Base-by-base conservation (phyloP, 1,140 invertebrate genomes). In the Drosophila repletoides region DNA sequence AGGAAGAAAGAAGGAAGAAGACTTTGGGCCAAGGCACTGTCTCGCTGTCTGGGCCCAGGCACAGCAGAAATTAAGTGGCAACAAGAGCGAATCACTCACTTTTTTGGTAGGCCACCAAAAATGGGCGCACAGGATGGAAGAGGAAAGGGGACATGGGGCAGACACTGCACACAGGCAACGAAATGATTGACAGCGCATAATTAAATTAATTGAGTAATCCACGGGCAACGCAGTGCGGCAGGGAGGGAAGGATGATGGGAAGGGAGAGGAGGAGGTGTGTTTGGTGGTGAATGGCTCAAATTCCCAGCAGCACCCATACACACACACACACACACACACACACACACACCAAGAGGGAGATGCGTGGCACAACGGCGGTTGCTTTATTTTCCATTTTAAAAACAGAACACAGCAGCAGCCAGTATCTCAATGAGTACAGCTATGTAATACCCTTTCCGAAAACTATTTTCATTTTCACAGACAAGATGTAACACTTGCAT, bases 171-270 rank as follows among this genome's bases (percentile, higher is more conserved):
- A 53, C 59, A 84, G 74, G 75, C 77, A 88, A 80, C 88, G 86
- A 88, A 89, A 89, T 90, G 88, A 90, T 90, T 90, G 88, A 90
- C 88, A 89, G 88, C 86, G 83, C 88, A 89, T 90, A 90, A 90
- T 90, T 90, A 90, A 90, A 90, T 90, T 90, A 90, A 90, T 90
- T 90, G 88, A 90, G 88, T 90, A 90, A 90, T 90, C 88, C 88
- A 89, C 74, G 72, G 72, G 72, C 72, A 72, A 53, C 64, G 40
- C 67, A 71, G 48, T 10, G 22, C 17, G 29, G 26, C 3, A 19
- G 46, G 29, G 51, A 21, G 15, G 7, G 45, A 10, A 6, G 24
- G 12, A 24, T 14, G 41, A 21, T 15, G 19, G n/a, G n/a, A 9
- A 2, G 1, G 34, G 24, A 9, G 19, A 15, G 15, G 14, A 9